Base-by-base conservation (phyloP, 2,113 vertebrate genomes). In the Anhinga anhinga region DNA sequence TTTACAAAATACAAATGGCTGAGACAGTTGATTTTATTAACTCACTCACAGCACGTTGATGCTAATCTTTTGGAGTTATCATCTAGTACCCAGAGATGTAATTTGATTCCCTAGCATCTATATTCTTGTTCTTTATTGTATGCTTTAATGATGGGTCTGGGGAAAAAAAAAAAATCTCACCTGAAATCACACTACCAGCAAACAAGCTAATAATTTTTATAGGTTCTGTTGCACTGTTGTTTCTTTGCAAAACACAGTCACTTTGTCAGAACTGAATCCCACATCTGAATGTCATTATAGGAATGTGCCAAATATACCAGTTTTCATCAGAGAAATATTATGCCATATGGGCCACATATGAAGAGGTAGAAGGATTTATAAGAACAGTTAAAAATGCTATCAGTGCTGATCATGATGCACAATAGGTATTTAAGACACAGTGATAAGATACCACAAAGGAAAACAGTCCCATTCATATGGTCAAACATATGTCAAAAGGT, bases 291-390 rank as follows among this genome's bases (percentile, higher is more conserved):
- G 34, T 29, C 76, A 42, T 73, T 83, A 70, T 3, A 81, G 19
- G 21, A 83, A 49, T 29, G 8, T 77, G 77, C 55, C 42, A 42
- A 78, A 78, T 55, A 70, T 40, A 90, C n/a, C 27, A 44, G 40
- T 72, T 92, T 90, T 82, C 58, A 73, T 77, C 42, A 89, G 2
- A 15, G 38, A 78, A 91, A 86, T 86, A 88, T 83, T 92, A 84
- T 84, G 83, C 67, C 69, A 71, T 84, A 84, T 78, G 80, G 91
- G 25, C 77, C 55, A 59, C 63, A 59, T 36, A 82, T 7, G 55
- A 94, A 91, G 89, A 72, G 69, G 34, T 63, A 93, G 73, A 94
- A 88, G 66, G 62, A 82, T 55, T 88, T 90, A 69, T 49, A 93
- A 45, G 26, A 82, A 71, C 18, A 79, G 44, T 85, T 79, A 15